phyloP scores from a whole-genome alignment of 2,113 vertebrate species.

The Crotalus tigris region DNA sequence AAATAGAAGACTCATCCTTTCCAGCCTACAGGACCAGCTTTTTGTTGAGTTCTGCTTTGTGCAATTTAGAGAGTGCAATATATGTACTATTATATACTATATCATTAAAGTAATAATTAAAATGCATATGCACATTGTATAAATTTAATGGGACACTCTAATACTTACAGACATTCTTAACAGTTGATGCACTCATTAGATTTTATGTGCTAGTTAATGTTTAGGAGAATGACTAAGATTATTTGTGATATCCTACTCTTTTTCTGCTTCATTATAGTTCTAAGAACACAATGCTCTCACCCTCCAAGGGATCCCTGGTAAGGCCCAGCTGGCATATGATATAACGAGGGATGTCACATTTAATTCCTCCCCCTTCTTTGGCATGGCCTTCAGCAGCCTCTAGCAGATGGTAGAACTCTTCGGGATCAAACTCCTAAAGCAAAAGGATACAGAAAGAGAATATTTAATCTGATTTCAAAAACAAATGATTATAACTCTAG shows the following conservation, averaged over 20 bases:
- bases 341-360: conserved; percentile 92
- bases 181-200: not conserved
- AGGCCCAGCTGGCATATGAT: conserved; percentile 98
- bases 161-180: not conserved
- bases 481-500: not conserved
- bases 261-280: not conserved
- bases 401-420: conserved; percentile 96
- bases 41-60: not conserved
- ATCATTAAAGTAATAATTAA: not conserved
- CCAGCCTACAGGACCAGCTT: not conserved
- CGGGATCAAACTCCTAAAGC: conserved; percentile 94
- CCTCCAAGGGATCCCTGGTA: conserved; percentile 93
- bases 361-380: conserved; percentile 96
- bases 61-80: not conserved
- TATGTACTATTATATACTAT: not conserved
- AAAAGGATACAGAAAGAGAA: conserved; percentile 36
- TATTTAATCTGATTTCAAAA: conserved; percentile 18
- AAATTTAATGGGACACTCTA: not conserved
- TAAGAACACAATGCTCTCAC: conserved; percentile 66
- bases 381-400: conserved; percentile 98
- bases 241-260: not conserved
- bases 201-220: not conserved
- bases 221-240: not conserved
- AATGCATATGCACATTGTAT: not conserved
- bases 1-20: not conserved